Conservation (phyloP, 23 tunicate genomes). For the Corella eumyota region DNA sequence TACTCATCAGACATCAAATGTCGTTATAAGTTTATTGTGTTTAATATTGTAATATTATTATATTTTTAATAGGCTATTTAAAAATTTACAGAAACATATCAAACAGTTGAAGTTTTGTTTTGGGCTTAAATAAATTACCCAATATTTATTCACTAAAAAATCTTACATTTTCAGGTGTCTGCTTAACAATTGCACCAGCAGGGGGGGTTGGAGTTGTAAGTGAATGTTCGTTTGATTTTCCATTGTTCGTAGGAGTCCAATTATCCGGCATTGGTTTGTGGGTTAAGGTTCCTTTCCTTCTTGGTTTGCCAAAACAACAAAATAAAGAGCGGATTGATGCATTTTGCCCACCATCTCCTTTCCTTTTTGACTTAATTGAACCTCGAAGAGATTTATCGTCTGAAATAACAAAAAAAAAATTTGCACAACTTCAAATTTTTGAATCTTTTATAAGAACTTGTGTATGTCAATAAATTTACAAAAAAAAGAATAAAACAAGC, state of each 20-base stretch:
- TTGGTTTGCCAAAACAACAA: conserved; percentile 70
- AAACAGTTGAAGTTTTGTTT: no score
- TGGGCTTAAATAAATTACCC: no score
- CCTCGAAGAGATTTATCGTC: conserved; percentile 12
- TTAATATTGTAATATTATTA: neutral
- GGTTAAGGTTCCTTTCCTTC: conserved; percentile 16
- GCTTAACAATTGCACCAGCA: conserved; percentile 5
- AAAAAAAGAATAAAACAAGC: no score
- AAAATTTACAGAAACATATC: no score
- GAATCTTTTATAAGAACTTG: no score
- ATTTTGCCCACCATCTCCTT: conserved; percentile 16
- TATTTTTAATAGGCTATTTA: no score
- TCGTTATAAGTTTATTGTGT: no score
- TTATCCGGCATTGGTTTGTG: conserved; percentile 12
- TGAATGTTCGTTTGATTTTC: conserved; percentile 28
- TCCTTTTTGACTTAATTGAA: conserved; percentile 15
- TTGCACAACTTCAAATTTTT: no score
- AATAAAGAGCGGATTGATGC: conserved; percentile 34
- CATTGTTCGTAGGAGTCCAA: conserved; percentile 9
- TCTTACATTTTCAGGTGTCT: conserved; percentile 11
- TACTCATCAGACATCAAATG: no score
- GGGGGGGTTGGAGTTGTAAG: no score
- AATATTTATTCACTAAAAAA: neutral
- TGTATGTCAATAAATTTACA: no score
- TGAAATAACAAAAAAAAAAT: neutral